Percentiles rank a stretch among this genome's conserved stretches.
Evolutionary conservation across 2,888 invertebrate species (phyloP).

Genomic region (Orthonevra nobilis): DNA sequence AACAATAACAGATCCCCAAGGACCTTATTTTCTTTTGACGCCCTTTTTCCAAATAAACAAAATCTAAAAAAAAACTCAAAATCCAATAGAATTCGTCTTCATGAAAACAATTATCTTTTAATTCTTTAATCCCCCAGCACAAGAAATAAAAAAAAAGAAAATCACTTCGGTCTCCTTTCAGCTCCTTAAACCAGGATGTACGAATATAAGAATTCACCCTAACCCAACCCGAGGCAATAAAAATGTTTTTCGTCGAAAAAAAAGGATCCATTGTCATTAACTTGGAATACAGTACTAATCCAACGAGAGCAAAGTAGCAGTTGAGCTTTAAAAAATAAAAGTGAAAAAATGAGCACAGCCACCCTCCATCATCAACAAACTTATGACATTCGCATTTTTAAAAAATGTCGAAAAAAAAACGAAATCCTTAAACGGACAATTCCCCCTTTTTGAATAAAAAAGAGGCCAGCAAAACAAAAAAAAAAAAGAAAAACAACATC

Average conservation of each 20-base stretch:
- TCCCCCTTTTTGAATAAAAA: slow-evolving; percentile 34
- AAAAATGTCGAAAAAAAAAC: slow-evolving; percentile 20
- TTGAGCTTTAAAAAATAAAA: slow-evolving; percentile 26
- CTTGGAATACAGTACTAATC: slow-evolving; percentile 62
- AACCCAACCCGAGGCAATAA: slow-evolving; percentile 20
- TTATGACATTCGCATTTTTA: slow-evolving; percentile 46
- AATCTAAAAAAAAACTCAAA: slow-evolving; percentile 4
- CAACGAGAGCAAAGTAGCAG: slow-evolving; percentile 52
- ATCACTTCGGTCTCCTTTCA: slow-evolving; percentile 28
- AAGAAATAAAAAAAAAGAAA: slow-evolving; percentile 31
- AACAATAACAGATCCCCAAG: slow-evolving; percentile 55
- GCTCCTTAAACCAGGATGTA: slow-evolving; percentile 19
- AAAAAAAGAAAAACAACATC: slow-evolving; percentile 56
- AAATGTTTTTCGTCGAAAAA: slow-evolving; percentile 24
- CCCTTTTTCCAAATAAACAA: slow-evolving; percentile 13
- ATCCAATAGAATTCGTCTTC: slow-evolving; percentile 38
- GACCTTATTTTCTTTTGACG: slow-evolving; percentile 22
- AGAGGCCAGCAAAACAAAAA: too few species aligned
- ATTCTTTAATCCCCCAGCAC: slow-evolving; percentile 61
- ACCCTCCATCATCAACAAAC: slow-evolving; percentile 65
- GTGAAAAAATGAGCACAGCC: slow-evolving; percentile 46
- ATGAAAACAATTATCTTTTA: slow-evolving; percentile 67
- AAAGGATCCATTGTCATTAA: slow-evolving; percentile 65
- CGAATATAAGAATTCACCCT: slow-evolving; percentile 31
- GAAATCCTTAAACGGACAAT: slow-evolving; percentile 24